Conservation (phyloP, 2,888 invertebrate species). For the Chydorus sphaericus region DNA sequence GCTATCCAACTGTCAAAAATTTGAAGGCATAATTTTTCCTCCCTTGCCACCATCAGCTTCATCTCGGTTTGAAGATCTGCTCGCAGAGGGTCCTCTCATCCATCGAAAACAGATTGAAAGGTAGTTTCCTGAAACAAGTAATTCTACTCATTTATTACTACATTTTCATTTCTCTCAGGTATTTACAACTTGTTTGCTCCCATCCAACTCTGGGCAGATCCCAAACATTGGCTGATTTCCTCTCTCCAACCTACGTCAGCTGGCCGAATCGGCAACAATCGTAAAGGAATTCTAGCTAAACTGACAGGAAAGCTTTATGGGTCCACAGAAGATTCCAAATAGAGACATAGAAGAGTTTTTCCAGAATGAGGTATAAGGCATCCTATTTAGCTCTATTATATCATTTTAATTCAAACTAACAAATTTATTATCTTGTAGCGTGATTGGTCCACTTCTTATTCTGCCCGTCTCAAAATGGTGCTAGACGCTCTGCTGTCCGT, state of each 20-base stretch:
- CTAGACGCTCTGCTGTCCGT: conserved; percentile 17
- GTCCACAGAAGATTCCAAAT: not conserved
- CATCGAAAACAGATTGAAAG: conserved; percentile 3
- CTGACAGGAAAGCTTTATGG: not conserved
- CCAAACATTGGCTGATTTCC: conserved; percentile 3
- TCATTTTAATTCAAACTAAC: too few relatives aligned
- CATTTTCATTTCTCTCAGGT: not conserved
- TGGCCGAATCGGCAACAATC: not conserved
- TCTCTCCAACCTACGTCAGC: conserved; percentile 3
- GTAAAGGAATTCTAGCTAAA: conserved; percentile 6
- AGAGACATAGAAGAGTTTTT: conserved; percentile 23
- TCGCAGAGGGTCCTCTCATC: not conserved
- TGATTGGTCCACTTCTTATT: conserved; percentile 27
- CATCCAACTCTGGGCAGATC: conserved; percentile 2
- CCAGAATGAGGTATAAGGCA: too few relatives aligned
- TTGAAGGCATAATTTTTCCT: not conserved
- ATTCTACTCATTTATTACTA: not conserved
- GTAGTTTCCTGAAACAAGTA: not conserved
- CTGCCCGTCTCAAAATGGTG: conserved; percentile 25
- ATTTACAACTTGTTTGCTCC: conserved; percentile 1
- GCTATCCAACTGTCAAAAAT: not conserved
- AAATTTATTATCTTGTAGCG: too few relatives aligned
- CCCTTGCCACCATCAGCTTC: not conserved
- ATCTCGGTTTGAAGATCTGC: not conserved
- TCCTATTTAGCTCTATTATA: too few relatives aligned